Evolutionary conservation across 2,113 vertebrate genomes (phyloP).

Genomic region (Pachycephala philippinensis): DNA sequence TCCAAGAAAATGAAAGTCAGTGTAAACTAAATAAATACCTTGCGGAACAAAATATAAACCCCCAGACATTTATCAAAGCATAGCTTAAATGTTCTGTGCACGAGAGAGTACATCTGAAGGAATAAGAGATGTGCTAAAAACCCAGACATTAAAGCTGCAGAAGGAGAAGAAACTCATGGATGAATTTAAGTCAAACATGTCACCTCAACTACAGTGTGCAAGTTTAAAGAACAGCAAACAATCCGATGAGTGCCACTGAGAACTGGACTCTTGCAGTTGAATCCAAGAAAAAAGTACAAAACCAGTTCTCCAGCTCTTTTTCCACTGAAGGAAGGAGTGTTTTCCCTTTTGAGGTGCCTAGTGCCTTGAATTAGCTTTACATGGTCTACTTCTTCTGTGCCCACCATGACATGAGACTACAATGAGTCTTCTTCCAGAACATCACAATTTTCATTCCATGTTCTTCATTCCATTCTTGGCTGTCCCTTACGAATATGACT

Average conservation of each 20-base stretch:
- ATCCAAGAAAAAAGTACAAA: background rate
- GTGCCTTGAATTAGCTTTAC: background rate
- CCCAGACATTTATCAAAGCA: background rate
- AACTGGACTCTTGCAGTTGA: background rate
- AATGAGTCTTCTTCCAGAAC: background rate
- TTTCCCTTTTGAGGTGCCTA: background rate
- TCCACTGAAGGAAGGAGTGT: background rate
- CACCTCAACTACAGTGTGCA: background rate
- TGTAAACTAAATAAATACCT: background rate
- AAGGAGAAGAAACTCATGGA: background rate
- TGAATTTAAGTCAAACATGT: background rate
- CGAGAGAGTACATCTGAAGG: background rate
- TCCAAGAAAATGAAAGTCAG: background rate
- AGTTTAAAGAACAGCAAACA: background rate
- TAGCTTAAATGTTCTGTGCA: background rate
- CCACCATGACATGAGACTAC: background rate
- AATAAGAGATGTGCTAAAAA: background rate
- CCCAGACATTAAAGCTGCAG: background rate
- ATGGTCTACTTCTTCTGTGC: fast-evolving
- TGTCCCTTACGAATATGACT: background rate
- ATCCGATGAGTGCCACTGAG: background rate
- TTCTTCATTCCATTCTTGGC: background rate
- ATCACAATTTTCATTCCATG: background rate
- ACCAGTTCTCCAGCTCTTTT: background rate
- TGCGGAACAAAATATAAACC: background rate